Conservation (phyloP, 2,888 invertebrate species). For the Pammene aurita region DNA sequence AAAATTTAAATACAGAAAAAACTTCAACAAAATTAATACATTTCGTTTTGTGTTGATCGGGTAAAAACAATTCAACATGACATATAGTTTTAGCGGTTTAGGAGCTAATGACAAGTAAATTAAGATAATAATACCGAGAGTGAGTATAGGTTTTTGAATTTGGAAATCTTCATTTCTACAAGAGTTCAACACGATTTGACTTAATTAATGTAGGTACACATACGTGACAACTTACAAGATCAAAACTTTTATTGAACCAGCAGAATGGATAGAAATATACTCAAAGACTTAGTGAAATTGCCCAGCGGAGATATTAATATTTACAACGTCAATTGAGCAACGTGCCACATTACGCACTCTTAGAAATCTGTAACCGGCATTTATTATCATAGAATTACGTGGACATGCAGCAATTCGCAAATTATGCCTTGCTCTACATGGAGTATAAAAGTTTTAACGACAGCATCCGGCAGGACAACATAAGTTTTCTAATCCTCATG, state of each 20-base stretch:
- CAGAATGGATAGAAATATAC: neutral
- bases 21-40: no score
- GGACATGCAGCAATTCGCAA: conserved; percentile 29
- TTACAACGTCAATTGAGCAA: conserved; percentile 14
- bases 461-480: conserved; percentile 7
- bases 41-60: no score
- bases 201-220: no score
- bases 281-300: neutral
- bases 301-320: conserved; percentile 10
- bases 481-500: conserved; percentile 8
- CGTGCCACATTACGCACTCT: conserved; percentile 12
- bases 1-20: no score
- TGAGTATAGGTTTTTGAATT: no score
- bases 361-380: conserved; percentile 22
- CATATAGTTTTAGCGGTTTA: no score
- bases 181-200: no score
- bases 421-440: conserved; percentile 15
- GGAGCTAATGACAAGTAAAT: no score
- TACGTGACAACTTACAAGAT: no score
- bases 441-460: conserved; percentile 31
- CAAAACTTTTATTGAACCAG: neutral
- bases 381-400: conserved; percentile 32
- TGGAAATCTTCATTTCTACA: no score
- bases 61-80: no score
- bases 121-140: no score